A percentile compares a stretch with the other conserved stretches of the same genome.
Evolutionary conservation across 2,113 vertebrate genomes (phyloP).

Genomic region (Callospermophilus lateralis): DNA sequence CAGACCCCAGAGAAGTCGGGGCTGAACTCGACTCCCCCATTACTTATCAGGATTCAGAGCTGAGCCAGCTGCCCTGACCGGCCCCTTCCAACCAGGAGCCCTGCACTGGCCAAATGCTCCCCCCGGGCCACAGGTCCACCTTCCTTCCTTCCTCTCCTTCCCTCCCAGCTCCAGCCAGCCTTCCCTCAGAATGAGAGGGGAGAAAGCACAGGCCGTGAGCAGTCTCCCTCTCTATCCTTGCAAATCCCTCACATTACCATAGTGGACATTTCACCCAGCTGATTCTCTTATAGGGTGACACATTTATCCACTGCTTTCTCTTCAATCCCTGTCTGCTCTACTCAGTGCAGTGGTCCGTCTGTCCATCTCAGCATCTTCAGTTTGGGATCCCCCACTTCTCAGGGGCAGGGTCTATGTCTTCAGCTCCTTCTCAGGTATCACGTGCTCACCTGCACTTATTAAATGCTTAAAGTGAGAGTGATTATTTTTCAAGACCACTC

Average conservation of each 20-base stretch:
- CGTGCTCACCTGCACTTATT: not conserved
- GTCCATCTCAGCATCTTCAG: not conserved
- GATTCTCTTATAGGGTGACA: fast-evolving
- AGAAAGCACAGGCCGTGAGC: not conserved
- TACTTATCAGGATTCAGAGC: not conserved
- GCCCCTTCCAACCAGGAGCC: not conserved
- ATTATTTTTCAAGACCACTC: not conserved
- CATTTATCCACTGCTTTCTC: not conserved
- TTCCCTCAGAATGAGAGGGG: not conserved
- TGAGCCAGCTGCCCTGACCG: not conserved
- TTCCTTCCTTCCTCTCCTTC: not conserved
- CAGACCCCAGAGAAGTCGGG: not conserved
- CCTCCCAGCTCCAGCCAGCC: not conserved
- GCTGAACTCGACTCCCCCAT: not conserved
- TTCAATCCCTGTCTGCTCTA: not conserved
- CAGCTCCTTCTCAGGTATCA: not conserved
- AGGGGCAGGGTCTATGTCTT: not conserved
- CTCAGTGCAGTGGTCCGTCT: not conserved
- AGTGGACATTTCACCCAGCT: too few relatives aligned
- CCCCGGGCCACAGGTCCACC: not conserved
- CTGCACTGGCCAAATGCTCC: not conserved
- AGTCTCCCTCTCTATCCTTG: not conserved
- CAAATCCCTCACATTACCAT: not conserved
- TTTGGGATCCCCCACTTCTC: not conserved
- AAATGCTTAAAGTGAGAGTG: not conserved